Percentiles rank a stretch among this genome's conserved stretches.
Conservation (phyloP, 1,140 invertebrate genomes). For the Apis cerana region DNA sequence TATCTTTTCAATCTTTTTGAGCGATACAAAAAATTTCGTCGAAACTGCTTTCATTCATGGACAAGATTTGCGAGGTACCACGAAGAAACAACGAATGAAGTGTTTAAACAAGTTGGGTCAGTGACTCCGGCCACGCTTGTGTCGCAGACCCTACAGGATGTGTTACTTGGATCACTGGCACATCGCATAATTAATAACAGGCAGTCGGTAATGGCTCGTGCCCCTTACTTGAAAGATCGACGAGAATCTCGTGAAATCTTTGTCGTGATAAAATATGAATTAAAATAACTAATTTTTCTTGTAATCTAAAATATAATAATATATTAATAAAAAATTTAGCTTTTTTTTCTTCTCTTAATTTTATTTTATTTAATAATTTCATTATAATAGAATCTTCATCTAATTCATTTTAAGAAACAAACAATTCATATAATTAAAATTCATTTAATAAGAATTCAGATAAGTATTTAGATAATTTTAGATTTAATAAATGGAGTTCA, state of each 20-base stretch:
- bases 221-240: slow-evolving; percentile 18
- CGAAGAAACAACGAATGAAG: slow-evolving; percentile 66
- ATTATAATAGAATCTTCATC: neutral
- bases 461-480: no score
- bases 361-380: slow-evolving; percentile 17
- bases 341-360: neutral
- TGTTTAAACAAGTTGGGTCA: slow-evolving; percentile 70
- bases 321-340: neutral
- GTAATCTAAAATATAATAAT: neutral
- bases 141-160: slow-evolving; percentile 73
- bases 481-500: no score
- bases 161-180: slow-evolving; percentile 71
- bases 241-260: slow-evolving; percentile 13
- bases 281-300: neutral
- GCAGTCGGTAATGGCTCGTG: slow-evolving; percentile 25
- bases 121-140: slow-evolving; percentile 67
- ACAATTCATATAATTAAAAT: no score
- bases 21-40: slow-evolving; percentile 19
- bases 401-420: no score
- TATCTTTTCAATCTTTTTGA: neutral
- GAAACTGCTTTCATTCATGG: slow-evolving; percentile 21
- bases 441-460: no score
- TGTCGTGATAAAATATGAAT: neutral
- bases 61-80: slow-evolving; percentile 14
- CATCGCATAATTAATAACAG: slow-evolving; percentile 70